Evolutionary conservation across 2,113 vertebrate genomes (phyloP).

Genomic region (Lepisosteus oculatus): DNA sequence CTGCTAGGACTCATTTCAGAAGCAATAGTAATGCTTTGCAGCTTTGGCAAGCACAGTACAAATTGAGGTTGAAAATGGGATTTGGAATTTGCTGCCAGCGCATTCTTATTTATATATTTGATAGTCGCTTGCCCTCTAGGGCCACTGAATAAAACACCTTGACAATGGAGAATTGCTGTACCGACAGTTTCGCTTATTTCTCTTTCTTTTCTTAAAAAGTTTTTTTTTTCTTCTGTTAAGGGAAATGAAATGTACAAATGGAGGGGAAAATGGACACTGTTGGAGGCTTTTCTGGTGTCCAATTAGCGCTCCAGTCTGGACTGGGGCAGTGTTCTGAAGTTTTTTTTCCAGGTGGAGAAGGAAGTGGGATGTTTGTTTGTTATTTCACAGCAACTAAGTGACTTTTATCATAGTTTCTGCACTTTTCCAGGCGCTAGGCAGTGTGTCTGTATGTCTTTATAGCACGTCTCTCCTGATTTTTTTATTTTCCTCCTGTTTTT

Average conservation of each 20-base stretch:
- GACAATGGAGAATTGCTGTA: not conserved
- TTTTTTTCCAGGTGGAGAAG: too few relatives aligned
- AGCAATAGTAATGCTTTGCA: too few relatives aligned
- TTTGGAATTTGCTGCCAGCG: too few relatives aligned
- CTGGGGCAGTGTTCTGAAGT: not conserved
- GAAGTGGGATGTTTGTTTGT: not conserved
- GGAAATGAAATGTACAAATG: not conserved
- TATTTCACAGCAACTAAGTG: not conserved
- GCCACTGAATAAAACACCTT: not conserved
- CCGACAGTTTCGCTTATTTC: not conserved
- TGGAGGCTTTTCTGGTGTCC: not conserved
- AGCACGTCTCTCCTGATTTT: not conserved
- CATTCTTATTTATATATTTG: too few relatives aligned
- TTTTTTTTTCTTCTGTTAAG: not conserved
- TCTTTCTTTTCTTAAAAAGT: not conserved
- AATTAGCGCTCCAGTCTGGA: not conserved
- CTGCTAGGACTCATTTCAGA: too few relatives aligned
- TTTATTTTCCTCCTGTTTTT: constrained; percentile 23
- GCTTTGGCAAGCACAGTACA: too few relatives aligned
- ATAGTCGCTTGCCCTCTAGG: not conserved
- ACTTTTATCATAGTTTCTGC: not conserved
- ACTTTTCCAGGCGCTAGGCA: not conserved
- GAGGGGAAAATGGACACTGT: not conserved
- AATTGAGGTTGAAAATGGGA: too few relatives aligned
- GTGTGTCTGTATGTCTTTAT: not conserved